Percentiles rank a stretch among this genome's conserved stretches.
Evolutionary conservation across 2,797 vertebrate genomes (phyloP).

Genomic region (Neosilurus mollespiculum): DNA sequence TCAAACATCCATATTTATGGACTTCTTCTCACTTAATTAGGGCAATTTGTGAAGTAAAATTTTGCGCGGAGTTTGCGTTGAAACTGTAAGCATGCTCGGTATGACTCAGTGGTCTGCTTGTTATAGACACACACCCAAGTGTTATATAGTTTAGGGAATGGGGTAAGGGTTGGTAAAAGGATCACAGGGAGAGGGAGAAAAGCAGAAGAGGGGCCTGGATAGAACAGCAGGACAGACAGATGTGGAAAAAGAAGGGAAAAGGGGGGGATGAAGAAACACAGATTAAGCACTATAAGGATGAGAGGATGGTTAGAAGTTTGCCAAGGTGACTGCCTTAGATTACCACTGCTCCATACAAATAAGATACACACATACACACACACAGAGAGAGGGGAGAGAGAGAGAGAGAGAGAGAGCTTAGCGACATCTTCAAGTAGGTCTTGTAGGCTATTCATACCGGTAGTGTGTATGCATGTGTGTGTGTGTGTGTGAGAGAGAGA

Average conservation of each 20-base stretch:
- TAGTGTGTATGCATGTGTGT: too few relatives aligned
- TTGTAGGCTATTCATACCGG: slow-evolving; percentile 15
- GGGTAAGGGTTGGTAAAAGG: background rate
- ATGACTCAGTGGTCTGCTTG: background rate
- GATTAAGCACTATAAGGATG: slow-evolving; percentile 39
- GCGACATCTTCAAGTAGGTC: slow-evolving; percentile 35
- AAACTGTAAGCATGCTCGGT: slow-evolving; percentile 14
- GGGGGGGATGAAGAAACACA: background rate
- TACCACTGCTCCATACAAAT: slow-evolving; percentile 46
- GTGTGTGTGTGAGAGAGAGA: slow-evolving; percentile 11
- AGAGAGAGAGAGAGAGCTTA: background rate
- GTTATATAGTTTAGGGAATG: background rate
- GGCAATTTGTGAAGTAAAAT: background rate
- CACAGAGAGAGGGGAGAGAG: background rate
- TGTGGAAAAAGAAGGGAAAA: slow-evolving; percentile 7
- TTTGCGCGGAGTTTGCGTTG: background rate
- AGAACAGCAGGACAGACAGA: background rate
- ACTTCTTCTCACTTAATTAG: slow-evolving; percentile 19
- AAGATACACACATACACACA: slow-evolving; percentile 20
- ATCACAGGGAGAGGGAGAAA: background rate
- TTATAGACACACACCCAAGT: background rate
- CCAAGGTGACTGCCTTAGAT: slow-evolving; percentile 50
- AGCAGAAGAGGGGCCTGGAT: background rate
- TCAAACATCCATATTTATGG: slow-evolving; percentile 20
- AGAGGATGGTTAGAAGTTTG: slow-evolving; percentile 42